Evolutionary conservation across 2,888 invertebrate genomes (phyloP), one percentile per base, ranked within the genome.

Genomic region (Selenia dentaria): DNA sequence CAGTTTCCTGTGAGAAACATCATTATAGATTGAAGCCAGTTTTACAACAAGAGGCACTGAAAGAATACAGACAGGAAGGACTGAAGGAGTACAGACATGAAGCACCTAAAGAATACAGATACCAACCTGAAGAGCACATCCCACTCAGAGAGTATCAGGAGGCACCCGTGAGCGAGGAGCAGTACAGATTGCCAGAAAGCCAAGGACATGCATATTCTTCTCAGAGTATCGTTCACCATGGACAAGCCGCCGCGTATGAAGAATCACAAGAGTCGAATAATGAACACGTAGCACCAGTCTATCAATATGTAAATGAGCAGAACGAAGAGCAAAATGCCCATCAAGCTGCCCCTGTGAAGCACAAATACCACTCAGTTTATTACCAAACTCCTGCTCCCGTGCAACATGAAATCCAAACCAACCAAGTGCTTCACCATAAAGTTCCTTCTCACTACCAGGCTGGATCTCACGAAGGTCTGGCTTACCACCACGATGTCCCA

Each of bases 181-280:
- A 74, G 20, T 68, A 74, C 43, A 56, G 53, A 11, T 5, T 31
- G 4, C 60, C 64, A 20, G 62, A 67, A 18, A 50, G 46, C 11
- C 70, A 74, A 10, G 69, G 65, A 29, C 70, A 76, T 10, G 74
- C 73, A 0, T 72, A 70, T 46, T 74, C 84, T 1, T 73, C 78
- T 0, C 84, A 86, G 29, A 83, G 71, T 39, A 54, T 79, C 3
- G 58, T 75, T 1, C 78, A 79, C 13, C 78, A 78, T 24, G 70
- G 69, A 24, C 68, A 64, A 8, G 12, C 46, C 1, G 48, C 59
- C 10, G 64, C 57, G n/a, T 70, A 74, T 6, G 73, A 74, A 25
- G 77, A 72, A 42, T 69, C 79, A 2, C 73, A 77, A 4, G 80
- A 80, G 38, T 59, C 70, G 6, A 58, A 58, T 1, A 60, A 65